These are phyloP conservation scores for Drosophila antonietae DNA, from an alignment of 2,888 invertebrate genomes.

Conservation along the genomic window DNA sequence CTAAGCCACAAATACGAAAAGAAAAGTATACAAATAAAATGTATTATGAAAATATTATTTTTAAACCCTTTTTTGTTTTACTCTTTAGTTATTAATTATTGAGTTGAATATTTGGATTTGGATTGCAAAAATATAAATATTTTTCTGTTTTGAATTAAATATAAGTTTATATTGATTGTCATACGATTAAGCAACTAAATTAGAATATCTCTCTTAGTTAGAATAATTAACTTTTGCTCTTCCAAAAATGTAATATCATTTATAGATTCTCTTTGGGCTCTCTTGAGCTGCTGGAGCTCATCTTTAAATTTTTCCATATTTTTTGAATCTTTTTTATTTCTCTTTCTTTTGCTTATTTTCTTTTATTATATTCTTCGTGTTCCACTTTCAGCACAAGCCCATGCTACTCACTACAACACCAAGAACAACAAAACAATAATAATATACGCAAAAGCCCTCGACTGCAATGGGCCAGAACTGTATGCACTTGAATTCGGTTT, in stretches of 20 bases:
- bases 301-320: background rate
- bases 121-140: background rate
- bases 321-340: background rate
- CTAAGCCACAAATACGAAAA: constrained; percentile 55
- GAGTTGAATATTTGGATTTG: background rate
- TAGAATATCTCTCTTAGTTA: background rate
- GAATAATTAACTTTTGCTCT: background rate
- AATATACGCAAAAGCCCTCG: constrained; percentile 5
- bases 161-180: background rate
- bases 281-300: background rate
- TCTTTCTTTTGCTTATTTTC: constrained; percentile 18
- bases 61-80: constrained; percentile 9
- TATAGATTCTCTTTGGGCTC: background rate
- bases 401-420: constrained; percentile 14
- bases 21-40: constrained; percentile 62
- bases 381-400: constrained; percentile 22
- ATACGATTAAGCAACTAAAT: background rate
- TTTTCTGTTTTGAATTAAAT: background rate
- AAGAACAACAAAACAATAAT: background rate
- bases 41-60: constrained; percentile 56
- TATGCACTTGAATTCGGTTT: constrained; percentile 63
- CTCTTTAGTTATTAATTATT: background rate
- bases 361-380: background rate
- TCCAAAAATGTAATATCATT: background rate
- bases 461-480: constrained; percentile 59